phyloP scores from a whole-genome alignment of 2,888 invertebrate species.

The Drosophila testacea region DNA sequence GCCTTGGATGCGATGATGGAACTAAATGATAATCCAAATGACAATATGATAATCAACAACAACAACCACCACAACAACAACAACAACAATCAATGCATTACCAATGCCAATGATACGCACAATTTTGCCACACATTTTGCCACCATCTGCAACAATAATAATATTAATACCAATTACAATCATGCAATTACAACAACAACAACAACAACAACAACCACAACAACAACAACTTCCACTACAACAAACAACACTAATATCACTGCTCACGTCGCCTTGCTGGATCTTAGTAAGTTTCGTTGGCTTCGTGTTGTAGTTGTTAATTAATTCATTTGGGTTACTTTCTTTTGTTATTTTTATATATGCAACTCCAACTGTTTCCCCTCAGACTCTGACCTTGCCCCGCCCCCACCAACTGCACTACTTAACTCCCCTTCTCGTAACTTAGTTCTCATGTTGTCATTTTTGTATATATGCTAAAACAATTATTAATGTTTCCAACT shows the following conservation, averaged over 20 bases:
- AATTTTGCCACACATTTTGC: slow-evolving; percentile 66
- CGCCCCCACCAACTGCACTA: slow-evolving; percentile 40
- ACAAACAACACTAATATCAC: slow-evolving; percentile 65
- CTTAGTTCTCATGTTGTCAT: slow-evolving; percentile 41
- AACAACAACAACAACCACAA: slow-evolving; percentile 51
- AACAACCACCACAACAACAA: slow-evolving; percentile 43
- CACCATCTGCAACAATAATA: slow-evolving; percentile 63
- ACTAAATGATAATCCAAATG: slow-evolving; percentile 44
- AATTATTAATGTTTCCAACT: slow-evolving; percentile 3
- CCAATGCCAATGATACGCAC: slow-evolving; percentile 58
- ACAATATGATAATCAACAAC: slow-evolving; percentile 55
- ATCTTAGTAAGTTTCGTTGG: slow-evolving; percentile 84
- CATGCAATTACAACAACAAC: slow-evolving; percentile 61
- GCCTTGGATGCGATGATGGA: slow-evolving; percentile 62
- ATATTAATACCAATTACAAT: slow-evolving; percentile 54
- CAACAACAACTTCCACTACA: slow-evolving; percentile 44
- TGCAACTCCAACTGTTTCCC: slow-evolving; percentile 35
- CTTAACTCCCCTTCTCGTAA: slow-evolving; percentile 35
- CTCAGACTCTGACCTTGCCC: slow-evolving; percentile 31
- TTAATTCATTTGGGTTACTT: slow-evolving; percentile 4
- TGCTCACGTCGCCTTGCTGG: slow-evolving; percentile 80
- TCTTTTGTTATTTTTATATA: slow-evolving; percentile 15
- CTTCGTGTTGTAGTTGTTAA: slow-evolving; percentile 69
- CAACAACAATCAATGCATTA: slow-evolving; percentile 45
- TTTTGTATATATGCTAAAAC: background rate